Evolutionary conservation across 2,113 vertebrate genomes (phyloP).

Genomic region (Speoplatyrhinus poulsoni): DNA sequence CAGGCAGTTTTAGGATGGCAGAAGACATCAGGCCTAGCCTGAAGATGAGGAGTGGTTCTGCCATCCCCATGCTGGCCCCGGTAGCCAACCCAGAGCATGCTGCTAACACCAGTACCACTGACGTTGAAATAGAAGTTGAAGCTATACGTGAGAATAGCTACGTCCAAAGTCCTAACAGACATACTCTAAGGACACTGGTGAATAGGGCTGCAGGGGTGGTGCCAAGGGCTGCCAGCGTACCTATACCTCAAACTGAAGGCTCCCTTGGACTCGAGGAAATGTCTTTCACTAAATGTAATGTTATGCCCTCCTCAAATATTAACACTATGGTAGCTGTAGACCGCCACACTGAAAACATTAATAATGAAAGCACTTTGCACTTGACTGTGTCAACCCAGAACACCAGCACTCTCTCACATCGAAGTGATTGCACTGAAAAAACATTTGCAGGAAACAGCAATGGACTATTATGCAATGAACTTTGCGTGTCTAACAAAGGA

Average conservation of each 20-base stretch:
- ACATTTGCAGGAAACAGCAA: slow-evolving; percentile 70
- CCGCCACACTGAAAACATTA: slow-evolving; percentile 77
- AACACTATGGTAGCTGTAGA: slow-evolving; percentile 67
- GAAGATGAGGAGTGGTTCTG: slow-evolving; percentile 82
- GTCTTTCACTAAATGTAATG: slow-evolving; percentile 74
- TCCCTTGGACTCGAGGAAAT: slow-evolving; percentile 73
- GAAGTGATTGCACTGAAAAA: slow-evolving; percentile 77
- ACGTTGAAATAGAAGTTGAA: slow-evolving; percentile 89
- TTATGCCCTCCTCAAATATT: slow-evolving; percentile 61
- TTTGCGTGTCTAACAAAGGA: slow-evolving; percentile 80
- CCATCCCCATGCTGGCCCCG: slow-evolving; percentile 82
- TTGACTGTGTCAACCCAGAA: slow-evolving; percentile 74
- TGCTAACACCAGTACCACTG: slow-evolving; percentile 66
- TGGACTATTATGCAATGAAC: slow-evolving; percentile 74
- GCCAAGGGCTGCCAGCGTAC: slow-evolving; percentile 82
- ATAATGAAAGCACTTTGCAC: slow-evolving; percentile 76
- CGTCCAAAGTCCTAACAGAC: slow-evolving; percentile 48
- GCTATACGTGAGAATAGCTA: slow-evolving; percentile 79
- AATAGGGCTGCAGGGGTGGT: slow-evolving; percentile 70
- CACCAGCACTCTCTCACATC: slow-evolving; percentile 75
- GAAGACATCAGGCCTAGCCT: slow-evolving; percentile 79
- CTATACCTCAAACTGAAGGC: slow-evolving; percentile 76
- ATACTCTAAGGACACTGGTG: slow-evolving; percentile 51
- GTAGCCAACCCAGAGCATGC: slow-evolving; percentile 70
- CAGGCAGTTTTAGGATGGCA: slow-evolving; percentile 55